These are phyloP conservation scores for Drosophila quinaria DNA, from an alignment of 2,888 invertebrate species.

Conservation along the genomic window DNA sequence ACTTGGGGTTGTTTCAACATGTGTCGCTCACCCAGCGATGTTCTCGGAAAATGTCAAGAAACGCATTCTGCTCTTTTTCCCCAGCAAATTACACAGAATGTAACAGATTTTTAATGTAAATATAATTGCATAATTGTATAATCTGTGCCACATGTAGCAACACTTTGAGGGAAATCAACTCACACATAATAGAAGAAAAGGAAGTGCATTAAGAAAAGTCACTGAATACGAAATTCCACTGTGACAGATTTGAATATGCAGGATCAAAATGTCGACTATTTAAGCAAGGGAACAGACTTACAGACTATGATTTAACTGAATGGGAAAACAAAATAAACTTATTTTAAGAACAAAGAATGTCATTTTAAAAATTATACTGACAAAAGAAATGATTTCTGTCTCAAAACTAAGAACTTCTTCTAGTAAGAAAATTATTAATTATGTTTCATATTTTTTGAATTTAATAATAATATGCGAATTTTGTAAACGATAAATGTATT, in stretches of 20 bases:
- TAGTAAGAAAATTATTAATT: too few relatives aligned
- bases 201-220: slow-evolving; percentile 50
- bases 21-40: slow-evolving; percentile 39
- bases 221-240: slow-evolving; percentile 34
- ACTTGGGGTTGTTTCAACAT: slow-evolving; percentile 56
- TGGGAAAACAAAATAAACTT: not conserved
- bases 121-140: slow-evolving; percentile 80
- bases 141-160: slow-evolving; percentile 67
- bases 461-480: too few relatives aligned
- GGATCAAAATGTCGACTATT: slow-evolving; percentile 53
- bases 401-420: too few relatives aligned
- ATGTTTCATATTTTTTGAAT: too few relatives aligned
- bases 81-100: slow-evolving; percentile 64
- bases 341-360: not conserved
- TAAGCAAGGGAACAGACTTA: slow-evolving; percentile 13
- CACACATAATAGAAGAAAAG: slow-evolving; percentile 1
- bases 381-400: too few relatives aligned
- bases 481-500: too few relatives aligned
- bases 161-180: slow-evolving; percentile 5
- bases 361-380: too few relatives aligned
- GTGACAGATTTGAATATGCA: slow-evolving; percentile 44
- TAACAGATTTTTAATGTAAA: slow-evolving; percentile 80
- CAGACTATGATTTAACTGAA: not conserved
- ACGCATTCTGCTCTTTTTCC: slow-evolving; percentile 24
- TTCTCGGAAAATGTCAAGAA: slow-evolving; percentile 47